phyloP scores from a whole-genome alignment of 2,888 invertebrate genomes.

The Sialis fuliginosa region DNA sequence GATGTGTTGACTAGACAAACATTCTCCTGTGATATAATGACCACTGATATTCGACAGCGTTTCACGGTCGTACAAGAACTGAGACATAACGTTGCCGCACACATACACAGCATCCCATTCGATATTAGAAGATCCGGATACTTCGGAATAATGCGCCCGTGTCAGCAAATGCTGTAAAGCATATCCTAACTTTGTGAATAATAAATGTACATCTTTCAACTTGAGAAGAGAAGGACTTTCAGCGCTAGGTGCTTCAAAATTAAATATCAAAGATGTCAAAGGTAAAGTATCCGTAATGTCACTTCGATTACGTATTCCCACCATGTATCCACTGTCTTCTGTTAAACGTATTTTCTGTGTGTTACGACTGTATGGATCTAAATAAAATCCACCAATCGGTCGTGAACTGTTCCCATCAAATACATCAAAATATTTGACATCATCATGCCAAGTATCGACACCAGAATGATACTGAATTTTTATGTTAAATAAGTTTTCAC shows the following conservation, averaged over 20 bases:
- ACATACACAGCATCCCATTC: constrained; percentile 90
- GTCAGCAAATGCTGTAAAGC: constrained; percentile 74
- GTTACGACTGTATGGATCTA: constrained; percentile 60
- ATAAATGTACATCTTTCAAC: constrained; percentile 52
- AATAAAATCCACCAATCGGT: constrained; percentile 67
- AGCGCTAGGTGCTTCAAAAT: constrained; percentile 48
- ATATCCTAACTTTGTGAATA: constrained; percentile 79
- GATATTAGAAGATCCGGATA: constrained; percentile 69
- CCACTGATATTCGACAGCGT: constrained; percentile 42
- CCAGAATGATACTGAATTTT: constrained; percentile 46
- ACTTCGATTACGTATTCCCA: constrained; percentile 59
- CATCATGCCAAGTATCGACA: constrained; percentile 67
- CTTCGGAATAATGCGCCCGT: constrained; percentile 62
- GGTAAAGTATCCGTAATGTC: constrained; percentile 45
- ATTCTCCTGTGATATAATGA: constrained; percentile 57
- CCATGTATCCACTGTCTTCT: constrained; percentile 55
- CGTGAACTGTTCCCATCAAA: constrained; percentile 44
- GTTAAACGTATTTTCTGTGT: constrained; percentile 42
- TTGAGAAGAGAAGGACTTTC: constrained; percentile 52
- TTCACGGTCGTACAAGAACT: constrained; percentile 55
- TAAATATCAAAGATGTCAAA: constrained; percentile 66
- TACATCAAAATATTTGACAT: constrained; percentile 69
- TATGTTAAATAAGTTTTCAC: constrained; percentile 61
- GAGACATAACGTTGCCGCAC: constrained; percentile 64
- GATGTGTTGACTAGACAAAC: constrained; percentile 45